Conservation (phyloP, 1,140 invertebrate species). For the Glossosoma conforme region DNA sequence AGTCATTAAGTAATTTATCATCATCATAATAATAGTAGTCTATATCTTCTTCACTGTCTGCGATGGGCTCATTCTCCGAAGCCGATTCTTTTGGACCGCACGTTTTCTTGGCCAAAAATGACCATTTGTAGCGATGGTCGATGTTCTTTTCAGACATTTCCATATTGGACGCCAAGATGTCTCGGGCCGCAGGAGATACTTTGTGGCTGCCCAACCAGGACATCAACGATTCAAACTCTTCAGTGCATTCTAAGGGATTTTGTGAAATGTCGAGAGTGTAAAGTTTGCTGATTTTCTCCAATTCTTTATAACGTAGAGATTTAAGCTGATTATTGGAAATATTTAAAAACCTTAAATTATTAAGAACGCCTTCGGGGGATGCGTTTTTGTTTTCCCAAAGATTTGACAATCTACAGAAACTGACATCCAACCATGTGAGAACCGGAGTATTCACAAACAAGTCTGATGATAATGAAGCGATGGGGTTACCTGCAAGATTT, state of each 20-base stretch:
- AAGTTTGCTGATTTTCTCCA: constrained; percentile 55
- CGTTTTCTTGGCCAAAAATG: constrained; percentile 42
- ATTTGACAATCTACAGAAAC: constrained; percentile 56
- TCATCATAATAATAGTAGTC: not conserved
- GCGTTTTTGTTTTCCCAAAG: constrained; percentile 57
- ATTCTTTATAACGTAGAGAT: constrained; percentile 51
- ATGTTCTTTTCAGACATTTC: constrained; percentile 42
- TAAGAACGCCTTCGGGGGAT: constrained; percentile 40
- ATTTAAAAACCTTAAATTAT: constrained; percentile 52
- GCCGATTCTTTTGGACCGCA: constrained; percentile 33
- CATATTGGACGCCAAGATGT: constrained; percentile 45
- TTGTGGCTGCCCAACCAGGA: constrained; percentile 50
- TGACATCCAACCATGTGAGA: constrained; percentile 58
- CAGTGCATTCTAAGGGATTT: constrained; percentile 61
- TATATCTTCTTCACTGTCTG: not conserved
- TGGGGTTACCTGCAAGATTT: constrained; percentile 64
- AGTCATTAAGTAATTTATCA: not conserved
- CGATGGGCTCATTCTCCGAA: constrained; percentile 21
- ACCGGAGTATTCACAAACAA: constrained; percentile 56
- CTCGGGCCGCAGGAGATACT: constrained; percentile 44
- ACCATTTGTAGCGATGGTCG: constrained; percentile 39
- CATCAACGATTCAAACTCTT: constrained; percentile 54
- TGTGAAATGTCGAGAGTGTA: constrained; percentile 56
- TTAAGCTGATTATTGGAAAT: constrained; percentile 54
- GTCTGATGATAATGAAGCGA: constrained; percentile 58